Conservation (phyloP, 2,113 vertebrate genomes). For the Dendrocopos noguchii region DNA sequence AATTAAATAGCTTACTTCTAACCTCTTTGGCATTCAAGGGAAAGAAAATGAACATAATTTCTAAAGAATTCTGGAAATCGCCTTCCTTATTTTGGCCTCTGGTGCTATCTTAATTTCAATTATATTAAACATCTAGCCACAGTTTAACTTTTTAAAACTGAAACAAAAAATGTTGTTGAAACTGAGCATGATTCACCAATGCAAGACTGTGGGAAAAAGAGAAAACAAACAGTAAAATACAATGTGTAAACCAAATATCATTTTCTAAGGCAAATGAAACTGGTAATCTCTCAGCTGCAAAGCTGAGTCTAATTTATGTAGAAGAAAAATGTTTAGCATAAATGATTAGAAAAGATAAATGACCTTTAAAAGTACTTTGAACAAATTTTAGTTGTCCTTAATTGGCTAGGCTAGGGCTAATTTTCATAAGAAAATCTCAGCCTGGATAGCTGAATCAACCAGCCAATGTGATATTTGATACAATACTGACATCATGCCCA, state of each 20-base stretch:
- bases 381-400: no score
- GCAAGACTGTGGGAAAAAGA: not conserved
- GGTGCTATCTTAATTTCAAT: not conserved
- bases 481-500: no score
- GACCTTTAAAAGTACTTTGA: not conserved
- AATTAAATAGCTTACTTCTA: not conserved
- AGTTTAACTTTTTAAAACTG: not conserved
- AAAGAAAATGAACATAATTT: not conserved
- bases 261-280: not conserved
- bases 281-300: not conserved
- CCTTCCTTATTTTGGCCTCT: not conserved
- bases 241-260: not conserved
- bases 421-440: not conserved
- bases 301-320: not conserved
- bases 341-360: not conserved
- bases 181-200: not conserved
- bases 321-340: not conserved
- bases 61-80: not conserved
- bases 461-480: no score
- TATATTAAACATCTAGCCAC: not conserved
- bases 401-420: not conserved
- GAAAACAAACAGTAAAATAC: not conserved
- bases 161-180: not conserved
- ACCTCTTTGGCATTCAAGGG: not conserved
- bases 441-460: no score